Conservation (phyloP, 2,797 vertebrate species). For the Dicrostonyx torquatus region DNA sequence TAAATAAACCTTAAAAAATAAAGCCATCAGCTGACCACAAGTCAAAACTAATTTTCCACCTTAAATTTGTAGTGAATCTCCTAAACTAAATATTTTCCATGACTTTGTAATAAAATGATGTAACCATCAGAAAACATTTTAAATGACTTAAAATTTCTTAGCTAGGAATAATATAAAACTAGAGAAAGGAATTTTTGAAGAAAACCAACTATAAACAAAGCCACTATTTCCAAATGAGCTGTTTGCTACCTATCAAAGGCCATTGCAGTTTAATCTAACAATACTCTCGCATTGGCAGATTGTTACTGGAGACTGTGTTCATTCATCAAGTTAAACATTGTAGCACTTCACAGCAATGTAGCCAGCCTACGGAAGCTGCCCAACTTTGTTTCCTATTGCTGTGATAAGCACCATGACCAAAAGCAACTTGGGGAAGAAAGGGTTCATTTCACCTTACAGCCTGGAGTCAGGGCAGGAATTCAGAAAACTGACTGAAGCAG, state of each 20-base stretch:
- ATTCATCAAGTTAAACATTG: constrained; percentile 21
- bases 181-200: constrained; percentile 25
- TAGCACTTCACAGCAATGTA: neutral
- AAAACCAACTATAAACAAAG: constrained; percentile 44
- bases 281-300: constrained; percentile 4
- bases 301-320: neutral
- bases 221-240: constrained; percentile 51
- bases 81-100: constrained; percentile 42
- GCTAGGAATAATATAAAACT: constrained; percentile 17
- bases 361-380: neutral
- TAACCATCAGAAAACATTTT: constrained; percentile 13
- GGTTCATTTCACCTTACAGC: neutral
- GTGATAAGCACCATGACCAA: neutral
- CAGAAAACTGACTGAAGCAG: neutral
- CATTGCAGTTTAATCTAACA: constrained; percentile 11
- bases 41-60: neutral
- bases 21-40: neutral
- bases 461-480: neutral
- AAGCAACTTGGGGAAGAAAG: neutral
- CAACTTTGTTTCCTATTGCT: neutral
- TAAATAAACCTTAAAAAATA: neutral
- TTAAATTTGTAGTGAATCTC: constrained; percentile 22
- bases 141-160: constrained; percentile 43
- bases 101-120: constrained; percentile 51
- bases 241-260: constrained; percentile 1